A percentile compares a stretch with the other conserved stretches of the same genome.
These are phyloP conservation scores for Propithecus deckenii DNA, from an alignment of 2,797 vertebrate genomes.

Conservation along the genomic window DNA sequence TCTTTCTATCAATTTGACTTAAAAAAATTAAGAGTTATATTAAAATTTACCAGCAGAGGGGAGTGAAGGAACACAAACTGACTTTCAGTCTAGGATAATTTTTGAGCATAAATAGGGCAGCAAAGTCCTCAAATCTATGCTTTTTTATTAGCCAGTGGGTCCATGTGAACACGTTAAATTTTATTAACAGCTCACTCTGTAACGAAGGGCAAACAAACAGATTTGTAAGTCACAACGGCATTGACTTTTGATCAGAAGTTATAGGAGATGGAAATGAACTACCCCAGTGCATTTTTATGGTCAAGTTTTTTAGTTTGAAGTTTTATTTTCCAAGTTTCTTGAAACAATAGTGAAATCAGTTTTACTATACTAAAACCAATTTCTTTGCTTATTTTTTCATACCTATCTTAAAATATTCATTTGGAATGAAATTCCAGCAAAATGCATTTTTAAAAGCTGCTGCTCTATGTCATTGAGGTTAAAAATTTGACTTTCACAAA, in stretches of 20 bases:
- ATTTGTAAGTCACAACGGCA: not conserved
- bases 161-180: not conserved
- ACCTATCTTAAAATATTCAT: not conserved
- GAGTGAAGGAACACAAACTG: slow-evolving; percentile 74
- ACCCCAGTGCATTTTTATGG: slow-evolving; percentile 34
- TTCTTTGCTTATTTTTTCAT: not conserved
- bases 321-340: slow-evolving; percentile 25
- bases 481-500: not conserved
- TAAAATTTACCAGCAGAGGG: slow-evolving; percentile 81
- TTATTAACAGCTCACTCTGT: slow-evolving; percentile 22
- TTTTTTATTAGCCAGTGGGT: slow-evolving; percentile 47
- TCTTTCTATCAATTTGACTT: not conserved
- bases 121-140: not conserved
- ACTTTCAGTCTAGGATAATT: slow-evolving; percentile 37
- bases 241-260: slow-evolving; percentile 62
- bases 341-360: not conserved
- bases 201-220: slow-evolving; percentile 46
- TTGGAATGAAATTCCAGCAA: slow-evolving; percentile 9
- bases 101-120: slow-evolving; percentile 53
- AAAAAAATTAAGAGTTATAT: not conserved
- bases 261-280: not conserved
- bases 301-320: not conserved
- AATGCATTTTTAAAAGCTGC: not conserved
- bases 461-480: not conserved
- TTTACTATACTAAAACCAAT: not conserved